Percentiles rank a stretch among this genome's conserved stretches.
Conservation (phyloP, 1,140 invertebrate genomes). For the Bombus sibiricus region DNA sequence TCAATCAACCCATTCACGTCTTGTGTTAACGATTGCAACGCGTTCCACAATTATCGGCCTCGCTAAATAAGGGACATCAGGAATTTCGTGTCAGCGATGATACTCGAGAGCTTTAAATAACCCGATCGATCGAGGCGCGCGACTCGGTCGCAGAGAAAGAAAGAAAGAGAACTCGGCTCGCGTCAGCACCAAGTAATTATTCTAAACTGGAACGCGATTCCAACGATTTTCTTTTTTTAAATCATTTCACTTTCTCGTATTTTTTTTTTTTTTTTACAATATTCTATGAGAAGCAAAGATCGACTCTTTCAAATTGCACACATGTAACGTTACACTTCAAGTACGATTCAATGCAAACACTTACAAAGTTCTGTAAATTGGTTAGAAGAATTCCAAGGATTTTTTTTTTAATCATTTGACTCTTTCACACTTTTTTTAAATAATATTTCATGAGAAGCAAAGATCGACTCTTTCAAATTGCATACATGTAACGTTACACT, state of each 20-base stretch:
- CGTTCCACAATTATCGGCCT: constrained; percentile 4
- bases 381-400: neutral
- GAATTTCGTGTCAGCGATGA: constrained; percentile 40
- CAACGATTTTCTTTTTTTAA: neutral
- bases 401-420: neutral
- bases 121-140: constrained; percentile 26
- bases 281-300: rapidly evolving
- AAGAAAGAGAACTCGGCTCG: neutral
- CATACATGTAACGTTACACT: too few relatives aligned
- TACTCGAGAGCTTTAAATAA: constrained; percentile 57
- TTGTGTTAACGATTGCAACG: constrained; percentile 5
- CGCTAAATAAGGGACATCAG: constrained; percentile 40
- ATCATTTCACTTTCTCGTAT: neutral
- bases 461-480: too few relatives aligned
- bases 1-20: neutral
- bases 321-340: too few relatives aligned
- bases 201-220: neutral
- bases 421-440: neutral
- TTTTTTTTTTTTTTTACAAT: neutral
- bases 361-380: too few relatives aligned
- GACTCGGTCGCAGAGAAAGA: neutral
- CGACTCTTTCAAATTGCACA: too few relatives aligned
- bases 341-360: rapidly evolving
- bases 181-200: constrained; percentile 11
- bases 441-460: too few relatives aligned